Percentiles rank a stretch among this genome's conserved stretches.
Evolutionary conservation across 2,797 vertebrate genomes (phyloP).

Genomic region (Rhabdophis nuchalis): DNA sequence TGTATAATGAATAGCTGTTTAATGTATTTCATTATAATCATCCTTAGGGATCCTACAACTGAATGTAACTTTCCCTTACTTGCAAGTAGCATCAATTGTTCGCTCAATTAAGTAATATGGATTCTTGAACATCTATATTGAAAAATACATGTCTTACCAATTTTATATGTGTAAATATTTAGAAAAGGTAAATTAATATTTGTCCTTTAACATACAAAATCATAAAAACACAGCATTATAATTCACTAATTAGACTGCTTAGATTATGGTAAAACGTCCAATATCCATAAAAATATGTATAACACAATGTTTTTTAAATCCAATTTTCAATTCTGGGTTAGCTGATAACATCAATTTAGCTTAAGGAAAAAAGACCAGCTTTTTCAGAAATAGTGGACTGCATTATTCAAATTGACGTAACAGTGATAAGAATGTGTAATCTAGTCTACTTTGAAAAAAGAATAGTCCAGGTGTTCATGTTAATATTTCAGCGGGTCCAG

Average conservation of each 20-base stretch:
- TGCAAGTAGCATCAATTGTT: not conserved
- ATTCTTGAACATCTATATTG: not conserved
- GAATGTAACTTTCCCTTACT: not conserved
- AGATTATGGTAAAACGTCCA: not conserved
- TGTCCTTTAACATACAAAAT: not conserved
- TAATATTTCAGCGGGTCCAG: not conserved
- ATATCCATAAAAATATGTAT: not conserved
- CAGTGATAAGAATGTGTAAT: not conserved
- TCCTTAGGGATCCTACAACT: not conserved
- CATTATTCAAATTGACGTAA: not conserved
- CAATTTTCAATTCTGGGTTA: not conserved
- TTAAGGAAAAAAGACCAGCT: not conserved
- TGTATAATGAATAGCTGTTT: not conserved
- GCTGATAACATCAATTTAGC: not conserved
- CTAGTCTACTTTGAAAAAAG: not conserved
- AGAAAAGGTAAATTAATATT: not conserved
- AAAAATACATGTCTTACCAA: not conserved
- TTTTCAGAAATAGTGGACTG: not conserved
- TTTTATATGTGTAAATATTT: not conserved
- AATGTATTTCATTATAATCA: not conserved
- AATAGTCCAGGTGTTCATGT: not conserved
- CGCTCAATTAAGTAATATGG: not conserved
- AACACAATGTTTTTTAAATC: not conserved
- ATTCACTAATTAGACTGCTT: not conserved
- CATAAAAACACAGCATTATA: not conserved